Conservation (phyloP, 2,888 invertebrate genomes). For the Drosophila maculinotata region DNA sequence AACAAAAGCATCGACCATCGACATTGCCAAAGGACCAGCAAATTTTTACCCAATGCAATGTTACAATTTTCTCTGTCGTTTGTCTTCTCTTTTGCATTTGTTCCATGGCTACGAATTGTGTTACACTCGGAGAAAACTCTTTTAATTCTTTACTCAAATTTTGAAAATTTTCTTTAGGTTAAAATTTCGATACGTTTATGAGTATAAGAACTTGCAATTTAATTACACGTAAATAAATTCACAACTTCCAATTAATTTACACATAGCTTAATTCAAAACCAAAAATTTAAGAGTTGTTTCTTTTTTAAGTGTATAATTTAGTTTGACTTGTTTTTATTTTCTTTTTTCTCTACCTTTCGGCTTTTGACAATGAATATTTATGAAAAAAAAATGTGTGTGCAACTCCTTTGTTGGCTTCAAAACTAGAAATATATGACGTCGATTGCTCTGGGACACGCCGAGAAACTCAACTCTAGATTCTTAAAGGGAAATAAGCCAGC, state of each 20-base stretch:
- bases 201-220: too few relatives aligned
- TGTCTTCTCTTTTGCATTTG: constrained; percentile 26
- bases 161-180: too few relatives aligned
- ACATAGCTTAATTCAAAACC: background rate
- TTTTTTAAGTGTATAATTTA: constrained; percentile 8
- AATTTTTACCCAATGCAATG: constrained; percentile 42
- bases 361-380: constrained; percentile 52
- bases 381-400: constrained; percentile 11
- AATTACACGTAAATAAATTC: background rate
- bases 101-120: constrained; percentile 9
- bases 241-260: background rate
- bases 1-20: constrained; percentile 51
- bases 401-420: background rate
- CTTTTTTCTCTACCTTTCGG: constrained; percentile 1
- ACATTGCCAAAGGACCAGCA: constrained; percentile 37
- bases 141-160: background rate
- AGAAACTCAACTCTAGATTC: background rate
- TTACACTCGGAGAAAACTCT: constrained; percentile 2
- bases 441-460: constrained; percentile 24
- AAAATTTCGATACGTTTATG: too few relatives aligned
- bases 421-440: constrained; percentile 22
- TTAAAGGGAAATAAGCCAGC: too few relatives aligned
- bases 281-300: background rate
- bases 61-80: constrained; percentile 35
- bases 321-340: background rate